Evolutionary conservation across 2,797 vertebrate species (phyloP), one percentile per base, ranked within the genome.

Genomic region (Carduelis carduelis): DNA sequence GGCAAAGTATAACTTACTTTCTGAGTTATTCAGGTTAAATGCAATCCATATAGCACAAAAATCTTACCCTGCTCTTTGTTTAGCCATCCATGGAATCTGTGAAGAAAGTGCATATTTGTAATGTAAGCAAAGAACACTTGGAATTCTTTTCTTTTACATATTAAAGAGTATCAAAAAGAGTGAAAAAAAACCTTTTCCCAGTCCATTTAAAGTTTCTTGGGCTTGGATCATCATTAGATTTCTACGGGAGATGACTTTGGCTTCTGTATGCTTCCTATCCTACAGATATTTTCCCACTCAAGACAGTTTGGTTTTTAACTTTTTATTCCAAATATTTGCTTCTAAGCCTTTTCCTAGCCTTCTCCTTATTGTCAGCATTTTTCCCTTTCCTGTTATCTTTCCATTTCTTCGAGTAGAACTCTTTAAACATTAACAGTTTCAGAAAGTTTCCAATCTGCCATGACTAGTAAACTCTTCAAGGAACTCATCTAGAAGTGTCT

Each of bases 391-490:
- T 66, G 5, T 76, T 92, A 59, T 34, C 27, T 88, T 93, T 93
- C 43, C 1, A 0, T 66, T 70, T 94, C 43, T 76, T 87, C 0
- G 0, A 80, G 44, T 72, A 55, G 79, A 83, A 22, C 68, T 92
- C 74, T 96, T 96, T 60, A 92, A 96, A 92, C 52, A 68, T 83
- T 96, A 93, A 76, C 63, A 46, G 37, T 96, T 95, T 89, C 74
- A 85, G 59, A 96, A 96, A 96, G 78, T 88, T 89, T 96, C 87
- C 64, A 60, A 60, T 64, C 70, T 95, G 71, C 87, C 83, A 10
- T 96, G 88, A 57, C 47, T 39, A 15, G 56, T 91, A 87, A 93
- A 66, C 52, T 80, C 68, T 89, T 87, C 61, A 85, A 96, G 93
- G 70, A 90, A 44, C 90, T 78, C 72, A 64, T 74, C 57, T 90